Evolutionary conservation across 2,888 invertebrate genomes (phyloP).

Genomic region (Beris morrisii): DNA sequence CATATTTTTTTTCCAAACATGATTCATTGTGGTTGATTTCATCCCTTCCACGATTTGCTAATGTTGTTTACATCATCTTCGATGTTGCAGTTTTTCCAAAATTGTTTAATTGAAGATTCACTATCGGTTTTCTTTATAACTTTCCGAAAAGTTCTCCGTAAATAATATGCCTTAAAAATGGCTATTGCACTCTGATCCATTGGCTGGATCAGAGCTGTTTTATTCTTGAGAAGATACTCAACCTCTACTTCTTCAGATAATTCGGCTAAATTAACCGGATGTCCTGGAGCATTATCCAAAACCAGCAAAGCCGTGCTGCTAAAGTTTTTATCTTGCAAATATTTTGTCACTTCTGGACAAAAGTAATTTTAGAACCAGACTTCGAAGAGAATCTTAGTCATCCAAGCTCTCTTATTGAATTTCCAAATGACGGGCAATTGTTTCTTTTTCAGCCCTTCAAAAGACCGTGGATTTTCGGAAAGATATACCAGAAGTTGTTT

Average conservation of each 20-base stretch:
- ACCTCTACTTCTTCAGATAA: neutral
- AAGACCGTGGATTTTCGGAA: slow-evolving; percentile 42
- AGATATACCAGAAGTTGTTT: slow-evolving; percentile 42
- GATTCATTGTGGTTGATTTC: no score
- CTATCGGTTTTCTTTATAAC: slow-evolving; percentile 25
- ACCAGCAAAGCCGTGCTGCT: no score
- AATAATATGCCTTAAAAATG: slow-evolving; percentile 40
- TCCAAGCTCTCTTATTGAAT: slow-evolving; percentile 43
- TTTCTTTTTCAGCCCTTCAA: slow-evolving; percentile 42
- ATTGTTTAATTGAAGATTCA: slow-evolving; percentile 39
- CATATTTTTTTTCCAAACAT: slow-evolving; percentile 42
- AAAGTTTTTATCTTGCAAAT: neutral
- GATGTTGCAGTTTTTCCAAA: slow-evolving; percentile 24
- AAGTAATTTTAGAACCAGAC: slow-evolving; percentile 40
- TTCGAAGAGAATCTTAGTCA: slow-evolving; percentile 34
- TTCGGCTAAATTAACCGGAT: slow-evolving; percentile 38
- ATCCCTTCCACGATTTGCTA: slow-evolving; percentile 36
- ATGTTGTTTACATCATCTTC: slow-evolving; percentile 42
- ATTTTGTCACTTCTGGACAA: slow-evolving; percentile 39
- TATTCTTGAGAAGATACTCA: slow-evolving; percentile 44
- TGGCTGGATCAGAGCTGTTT: slow-evolving; percentile 40
- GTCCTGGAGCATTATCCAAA: slow-evolving; percentile 35
- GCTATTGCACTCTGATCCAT: slow-evolving; percentile 41
- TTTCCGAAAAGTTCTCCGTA: slow-evolving; percentile 33
- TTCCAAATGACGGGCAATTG: slow-evolving; percentile 44